Evolutionary conservation across 2,888 invertebrate species (phyloP).

Genomic region (Temnothorax ravouxi): DNA sequence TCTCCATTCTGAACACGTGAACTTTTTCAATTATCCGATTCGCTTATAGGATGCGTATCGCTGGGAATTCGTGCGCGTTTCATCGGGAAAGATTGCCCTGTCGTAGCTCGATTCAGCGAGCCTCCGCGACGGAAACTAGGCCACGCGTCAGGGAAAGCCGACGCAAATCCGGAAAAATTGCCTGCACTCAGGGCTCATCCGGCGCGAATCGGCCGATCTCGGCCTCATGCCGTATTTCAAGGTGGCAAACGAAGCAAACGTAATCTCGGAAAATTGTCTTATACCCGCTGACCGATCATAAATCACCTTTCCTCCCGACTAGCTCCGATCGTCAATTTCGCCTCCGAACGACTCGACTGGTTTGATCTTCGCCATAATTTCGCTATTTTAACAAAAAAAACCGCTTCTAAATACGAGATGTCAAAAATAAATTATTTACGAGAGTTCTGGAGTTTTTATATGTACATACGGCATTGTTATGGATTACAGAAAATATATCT

Average conservation of each 20-base stretch:
- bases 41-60: slow-evolving; percentile 8
- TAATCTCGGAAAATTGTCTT: slow-evolving; percentile 52
- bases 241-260: slow-evolving; percentile 38
- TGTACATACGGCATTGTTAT: not conserved
- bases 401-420: not conserved
- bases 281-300: slow-evolving; percentile 24
- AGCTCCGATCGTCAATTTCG: slow-evolving; percentile 17
- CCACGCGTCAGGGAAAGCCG: slow-evolving; percentile 26
- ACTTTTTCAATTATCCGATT: slow-evolving; percentile 27
- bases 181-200: slow-evolving; percentile 31
- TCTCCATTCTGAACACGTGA: slow-evolving; percentile 24
- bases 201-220: slow-evolving; percentile 9
- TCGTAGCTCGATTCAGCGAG: slow-evolving; percentile 22
- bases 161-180: slow-evolving; percentile 50
- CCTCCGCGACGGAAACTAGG: slow-evolving; percentile 29
- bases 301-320: slow-evolving; percentile 26
- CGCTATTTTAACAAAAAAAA: not conserved
- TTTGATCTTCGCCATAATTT: slow-evolving; percentile 7
- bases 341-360: slow-evolving; percentile 24
- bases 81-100: slow-evolving; percentile 30
- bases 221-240: slow-evolving; percentile 31
- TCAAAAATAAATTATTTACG: not conserved
- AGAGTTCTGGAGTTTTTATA: not conserved
- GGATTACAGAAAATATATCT: not conserved
- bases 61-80: slow-evolving; percentile 11